Evolutionary conservation across 1,140 invertebrate genomes (phyloP).

Genomic region (Brachionus calyciflorus): DNA sequence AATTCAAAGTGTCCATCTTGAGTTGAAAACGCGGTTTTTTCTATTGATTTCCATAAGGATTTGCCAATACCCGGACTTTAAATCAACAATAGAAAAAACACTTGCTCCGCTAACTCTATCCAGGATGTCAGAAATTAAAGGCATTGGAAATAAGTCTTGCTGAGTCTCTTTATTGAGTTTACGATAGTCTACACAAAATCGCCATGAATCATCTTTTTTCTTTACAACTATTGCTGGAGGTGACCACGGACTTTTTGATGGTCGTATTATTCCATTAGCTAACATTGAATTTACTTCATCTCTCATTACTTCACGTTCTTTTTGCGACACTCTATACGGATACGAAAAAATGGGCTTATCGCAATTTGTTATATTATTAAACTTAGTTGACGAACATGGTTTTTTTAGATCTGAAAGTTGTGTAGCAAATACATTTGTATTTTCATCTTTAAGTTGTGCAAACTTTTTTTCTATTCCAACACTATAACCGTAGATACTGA

Average conservation of each 20-base stretch:
- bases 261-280: background rate
- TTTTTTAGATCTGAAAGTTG: background rate
- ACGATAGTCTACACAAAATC: constrained; percentile 3
- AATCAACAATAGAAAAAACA: constrained; percentile 7
- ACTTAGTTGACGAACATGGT: background rate
- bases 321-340: background rate
- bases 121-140: background rate
- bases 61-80: constrained; percentile 31
- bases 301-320: constrained; percentile 1
- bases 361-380: background rate
- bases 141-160: background rate
- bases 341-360: background rate
- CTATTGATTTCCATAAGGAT: constrained; percentile 3
- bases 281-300: background rate
- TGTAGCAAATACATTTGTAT: background rate
- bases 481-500: background rate
- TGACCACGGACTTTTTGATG: constrained; percentile 5
- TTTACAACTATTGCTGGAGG: background rate
- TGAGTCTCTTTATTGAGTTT: background rate
- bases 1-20: constrained; percentile 13
- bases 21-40: constrained; percentile 18
- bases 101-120: background rate
- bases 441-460: background rate
- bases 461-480: constrained; percentile 9
- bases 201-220: constrained; percentile 1